These are phyloP conservation scores for Drosophila takahashii DNA, from an alignment of 1,140 invertebrate species.

Conservation along the genomic window DNA sequence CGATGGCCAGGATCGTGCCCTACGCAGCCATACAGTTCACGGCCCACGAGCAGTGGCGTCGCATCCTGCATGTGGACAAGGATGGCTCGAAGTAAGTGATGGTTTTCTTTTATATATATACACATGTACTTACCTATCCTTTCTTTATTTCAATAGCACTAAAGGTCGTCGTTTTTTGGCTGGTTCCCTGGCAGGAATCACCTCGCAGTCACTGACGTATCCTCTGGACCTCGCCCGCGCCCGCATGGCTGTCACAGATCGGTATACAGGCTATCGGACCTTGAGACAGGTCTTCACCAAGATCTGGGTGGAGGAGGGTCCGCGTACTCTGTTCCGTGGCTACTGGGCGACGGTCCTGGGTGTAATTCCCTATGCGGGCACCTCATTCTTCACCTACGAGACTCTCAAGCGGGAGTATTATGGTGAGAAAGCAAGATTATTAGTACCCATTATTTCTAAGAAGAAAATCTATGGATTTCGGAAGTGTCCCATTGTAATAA, in stretches of 20 bases:
- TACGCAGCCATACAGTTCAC: slow-evolving; percentile 99
- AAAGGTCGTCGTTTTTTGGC: slow-evolving; percentile 90
- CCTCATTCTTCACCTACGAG: slow-evolving; percentile 99
- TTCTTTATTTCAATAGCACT: slow-evolving; percentile 47
- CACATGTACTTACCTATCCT: background rate
- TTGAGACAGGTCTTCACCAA: slow-evolving; percentile 91
- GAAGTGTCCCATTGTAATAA: too few relatives aligned
- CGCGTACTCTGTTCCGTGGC: slow-evolving; percentile 92
- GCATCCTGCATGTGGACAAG: slow-evolving; percentile 89
- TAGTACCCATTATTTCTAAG: background rate
- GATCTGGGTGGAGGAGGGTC: slow-evolving; percentile 93
- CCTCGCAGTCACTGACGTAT: slow-evolving; percentile 97
- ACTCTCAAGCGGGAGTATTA: slow-evolving; percentile 93
- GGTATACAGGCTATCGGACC: slow-evolving; percentile 86
- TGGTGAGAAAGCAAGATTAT: slow-evolving; percentile 86
- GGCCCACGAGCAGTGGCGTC: slow-evolving; percentile 98
- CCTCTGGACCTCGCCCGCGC: slow-evolving; percentile 98
- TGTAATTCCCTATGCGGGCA: slow-evolving; percentile 98
- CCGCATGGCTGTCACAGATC: slow-evolving; percentile 97
- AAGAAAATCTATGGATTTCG: too few relatives aligned
- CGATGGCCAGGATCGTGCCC: slow-evolving; percentile 97
- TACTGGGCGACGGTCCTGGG: slow-evolving; percentile 96
- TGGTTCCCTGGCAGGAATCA: slow-evolving; percentile 96
- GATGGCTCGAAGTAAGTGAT: slow-evolving; percentile 87
- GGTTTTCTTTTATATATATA: background rate